A percentile compares a stretch with the other conserved stretches of the same genome.
phyloP scores from a whole-genome alignment of 1,140 invertebrate genomes.

The Mycetomoellerius zeteki region DNA sequence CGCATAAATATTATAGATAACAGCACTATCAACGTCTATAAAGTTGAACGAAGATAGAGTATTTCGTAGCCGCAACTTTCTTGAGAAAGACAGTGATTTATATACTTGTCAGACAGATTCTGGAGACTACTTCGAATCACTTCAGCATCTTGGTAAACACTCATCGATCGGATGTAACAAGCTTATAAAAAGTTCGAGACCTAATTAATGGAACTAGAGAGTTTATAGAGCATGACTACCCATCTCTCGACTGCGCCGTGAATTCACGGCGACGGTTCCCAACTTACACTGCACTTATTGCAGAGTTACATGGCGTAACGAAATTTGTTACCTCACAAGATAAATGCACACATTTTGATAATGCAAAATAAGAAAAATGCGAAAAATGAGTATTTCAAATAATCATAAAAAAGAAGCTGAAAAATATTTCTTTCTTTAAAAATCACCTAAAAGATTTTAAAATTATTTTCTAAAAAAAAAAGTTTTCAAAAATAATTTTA shows the following conservation, averaged over 20 bases:
- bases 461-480: background rate
- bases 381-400: slow-evolving; percentile 7
- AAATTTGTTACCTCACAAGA: slow-evolving; percentile 35
- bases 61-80: slow-evolving; percentile 2
- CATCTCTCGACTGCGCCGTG: background rate
- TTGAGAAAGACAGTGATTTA: slow-evolving; percentile 35
- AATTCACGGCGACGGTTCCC: slow-evolving; percentile 29
- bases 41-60: slow-evolving; percentile 32
- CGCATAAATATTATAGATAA: slow-evolving; percentile 14
- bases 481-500: background rate
- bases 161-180: slow-evolving; percentile 50
- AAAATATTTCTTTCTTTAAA: background rate
- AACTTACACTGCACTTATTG: slow-evolving; percentile 17
- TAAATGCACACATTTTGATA: slow-evolving; percentile 5
- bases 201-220: slow-evolving; percentile 56
- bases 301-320: background rate
- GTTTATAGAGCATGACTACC: slow-evolving; percentile 41
- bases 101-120: slow-evolving; percentile 13
- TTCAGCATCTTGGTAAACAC: slow-evolving; percentile 33
- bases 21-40: slow-evolving; percentile 18
- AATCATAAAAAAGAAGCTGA: background rate
- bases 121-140: background rate
- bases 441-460: background rate
- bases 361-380: slow-evolving; percentile 7
- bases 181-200: slow-evolving; percentile 57